Conservation (phyloP, 2,113 vertebrate species). For the Noturus placidus region DNA sequence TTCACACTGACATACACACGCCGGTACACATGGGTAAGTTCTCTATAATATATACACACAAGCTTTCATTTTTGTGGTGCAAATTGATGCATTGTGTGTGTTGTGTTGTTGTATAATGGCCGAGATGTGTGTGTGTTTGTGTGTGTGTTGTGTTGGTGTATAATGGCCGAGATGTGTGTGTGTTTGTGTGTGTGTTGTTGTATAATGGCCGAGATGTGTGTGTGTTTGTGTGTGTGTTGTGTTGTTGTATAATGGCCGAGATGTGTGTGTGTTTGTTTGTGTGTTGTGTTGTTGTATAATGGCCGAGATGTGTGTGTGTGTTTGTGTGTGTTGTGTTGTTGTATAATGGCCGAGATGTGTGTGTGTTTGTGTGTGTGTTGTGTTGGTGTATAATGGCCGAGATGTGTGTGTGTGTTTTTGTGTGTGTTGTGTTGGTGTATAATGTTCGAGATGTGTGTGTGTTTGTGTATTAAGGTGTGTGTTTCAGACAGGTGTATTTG, state of each 20-base stretch:
- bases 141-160: conserved; percentile 7
- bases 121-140: conserved; percentile 6
- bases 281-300: background rate
- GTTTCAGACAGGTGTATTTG: conserved; percentile 4
- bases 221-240: conserved; percentile 14
- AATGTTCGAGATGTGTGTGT: conserved; percentile 1
- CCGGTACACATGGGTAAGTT: conserved; percentile 43
- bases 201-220: background rate
- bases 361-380: conserved; percentile 15
- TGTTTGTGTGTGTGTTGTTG: conserved; percentile 16
- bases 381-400: background rate
- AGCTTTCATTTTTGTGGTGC: background rate
- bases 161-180: conserved; percentile 2
- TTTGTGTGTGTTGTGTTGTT: background rate
- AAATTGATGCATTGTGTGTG: conserved; percentile 4
- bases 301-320: conserved; percentile 5
- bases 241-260: background rate
- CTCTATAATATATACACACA: conserved; percentile 9
- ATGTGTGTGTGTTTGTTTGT: conserved; percentile 15
- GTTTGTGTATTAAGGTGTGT: conserved; percentile 11
- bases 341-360: conserved; percentile 1
- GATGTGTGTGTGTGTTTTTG: conserved; percentile 26
- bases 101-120: no score
- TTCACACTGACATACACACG: conserved; percentile 14
- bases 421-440: conserved; percentile 5